These are phyloP conservation scores for Chelonus insularis DNA, from an alignment of 1,140 invertebrate species.

Conservation along the genomic window DNA sequence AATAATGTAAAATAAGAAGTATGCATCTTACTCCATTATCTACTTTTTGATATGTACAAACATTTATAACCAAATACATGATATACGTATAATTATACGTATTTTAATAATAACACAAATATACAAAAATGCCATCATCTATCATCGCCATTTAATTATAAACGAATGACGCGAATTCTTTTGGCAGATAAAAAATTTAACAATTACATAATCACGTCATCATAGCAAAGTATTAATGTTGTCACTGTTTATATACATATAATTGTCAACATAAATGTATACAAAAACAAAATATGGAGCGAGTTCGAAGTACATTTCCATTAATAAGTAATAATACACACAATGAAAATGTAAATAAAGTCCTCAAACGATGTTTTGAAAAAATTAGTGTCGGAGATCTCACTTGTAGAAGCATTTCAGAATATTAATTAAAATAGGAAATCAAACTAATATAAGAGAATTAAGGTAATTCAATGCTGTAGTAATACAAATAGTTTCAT, in stretches of 20 bases:
- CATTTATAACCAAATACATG: too few relatives aligned
- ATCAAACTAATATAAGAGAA: constrained; percentile 11
- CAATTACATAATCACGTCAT: constrained; percentile 49
- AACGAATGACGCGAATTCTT: constrained; percentile 4
- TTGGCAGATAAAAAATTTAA: constrained; percentile 21
- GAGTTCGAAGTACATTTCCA: constrained; percentile 31
- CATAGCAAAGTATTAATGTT: constrained; percentile 8
- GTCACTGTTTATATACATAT: constrained; percentile 48
- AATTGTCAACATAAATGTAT: constrained; percentile 39
- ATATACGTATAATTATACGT: not conserved
- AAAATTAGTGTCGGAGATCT: not conserved
- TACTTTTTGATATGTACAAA: too few relatives aligned
- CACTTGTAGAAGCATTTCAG: too few relatives aligned
- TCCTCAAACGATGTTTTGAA: constrained; percentile 12
- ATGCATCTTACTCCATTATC: too few relatives aligned
- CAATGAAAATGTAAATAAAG: not conserved
- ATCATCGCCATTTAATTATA: constrained; percentile 21
- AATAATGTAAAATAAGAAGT: too few relatives aligned
- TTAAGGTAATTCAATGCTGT: constrained; percentile 17
- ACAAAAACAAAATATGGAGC: constrained; percentile 10
- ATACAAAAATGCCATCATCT: not conserved
- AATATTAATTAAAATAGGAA: too few relatives aligned
- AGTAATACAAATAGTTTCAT: constrained; percentile 39
- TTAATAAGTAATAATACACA: not conserved
- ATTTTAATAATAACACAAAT: constrained; percentile 8